These are phyloP conservation scores for Lepidurus arcticus DNA, from an alignment of 1,140 invertebrate genomes.

Conservation along the genomic window DNA sequence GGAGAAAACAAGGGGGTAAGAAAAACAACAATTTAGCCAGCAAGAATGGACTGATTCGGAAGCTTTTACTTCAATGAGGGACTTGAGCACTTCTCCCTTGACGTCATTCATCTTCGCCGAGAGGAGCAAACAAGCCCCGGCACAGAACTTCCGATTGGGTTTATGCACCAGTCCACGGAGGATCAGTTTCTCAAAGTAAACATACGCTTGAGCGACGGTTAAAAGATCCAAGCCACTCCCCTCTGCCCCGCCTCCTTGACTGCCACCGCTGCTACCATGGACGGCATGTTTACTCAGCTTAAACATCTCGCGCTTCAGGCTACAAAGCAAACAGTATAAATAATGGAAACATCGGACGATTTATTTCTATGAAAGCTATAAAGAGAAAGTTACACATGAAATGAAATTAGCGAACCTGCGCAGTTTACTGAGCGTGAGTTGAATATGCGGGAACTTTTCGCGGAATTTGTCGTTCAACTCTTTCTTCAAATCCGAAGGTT, in stretches of 20 bases:
- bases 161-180: slow-evolving; percentile 88
- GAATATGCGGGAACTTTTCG: slow-evolving; percentile 89
- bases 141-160: slow-evolving; percentile 89
- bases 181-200: slow-evolving; percentile 95
- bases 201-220: slow-evolving; percentile 91
- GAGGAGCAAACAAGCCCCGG: slow-evolving; percentile 85
- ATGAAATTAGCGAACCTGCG: slow-evolving; percentile 62
- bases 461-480: slow-evolving; percentile 96
- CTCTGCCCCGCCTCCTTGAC: slow-evolving; percentile 19
- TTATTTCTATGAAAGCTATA: neutral
- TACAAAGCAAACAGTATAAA: slow-evolving; percentile 45
- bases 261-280: neutral
- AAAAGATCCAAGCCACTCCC: slow-evolving; percentile 80
- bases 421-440: slow-evolving; percentile 93
- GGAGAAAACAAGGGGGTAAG: slow-evolving; percentile 28
- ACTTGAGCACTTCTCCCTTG: slow-evolving; percentile 78
- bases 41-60: neutral
- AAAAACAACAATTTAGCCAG: slow-evolving; percentile 30
- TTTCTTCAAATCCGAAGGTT: slow-evolving; percentile 93
- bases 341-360: slow-evolving; percentile 17
- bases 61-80: slow-evolving; percentile 71
- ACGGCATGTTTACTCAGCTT: slow-evolving; percentile 57
- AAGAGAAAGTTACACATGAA: slow-evolving; percentile 31
- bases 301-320: slow-evolving; percentile 90
- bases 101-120: slow-evolving; percentile 95